Evolutionary conservation across 2,113 vertebrate species (phyloP).

Genomic region (Cyrtonyx montezumae): DNA sequence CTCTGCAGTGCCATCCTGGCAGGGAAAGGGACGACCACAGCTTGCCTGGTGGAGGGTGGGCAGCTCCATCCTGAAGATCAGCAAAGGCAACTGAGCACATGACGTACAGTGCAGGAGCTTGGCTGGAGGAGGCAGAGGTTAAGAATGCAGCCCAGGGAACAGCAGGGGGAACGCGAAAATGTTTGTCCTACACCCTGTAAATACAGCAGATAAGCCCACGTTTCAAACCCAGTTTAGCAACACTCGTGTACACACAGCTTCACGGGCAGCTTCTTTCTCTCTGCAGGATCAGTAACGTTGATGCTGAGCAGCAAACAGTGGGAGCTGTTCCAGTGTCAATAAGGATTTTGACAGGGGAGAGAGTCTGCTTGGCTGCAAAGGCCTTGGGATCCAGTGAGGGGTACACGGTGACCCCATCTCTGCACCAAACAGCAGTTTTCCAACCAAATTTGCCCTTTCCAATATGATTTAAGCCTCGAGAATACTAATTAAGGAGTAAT

Average conservation of each 20-base stretch:
- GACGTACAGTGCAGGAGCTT: background rate
- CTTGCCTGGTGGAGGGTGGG: background rate
- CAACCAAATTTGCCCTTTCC: background rate
- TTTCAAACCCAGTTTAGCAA: background rate
- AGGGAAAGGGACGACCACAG: background rate
- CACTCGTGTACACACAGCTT: accelerated
- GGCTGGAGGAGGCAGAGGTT: background rate
- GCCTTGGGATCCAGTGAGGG: background rate
- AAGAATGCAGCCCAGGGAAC: background rate
- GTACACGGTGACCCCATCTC: background rate
- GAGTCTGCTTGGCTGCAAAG: conserved; percentile 20
- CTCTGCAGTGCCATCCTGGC: background rate
- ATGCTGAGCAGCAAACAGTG: background rate
- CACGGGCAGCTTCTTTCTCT: background rate
- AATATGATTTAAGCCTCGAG: background rate
- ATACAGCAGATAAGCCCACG: background rate
- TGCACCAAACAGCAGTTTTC: background rate
- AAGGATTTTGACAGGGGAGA: background rate
- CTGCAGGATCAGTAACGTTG: background rate
- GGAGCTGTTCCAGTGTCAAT: conserved; percentile 26
- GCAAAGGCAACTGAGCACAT: background rate
- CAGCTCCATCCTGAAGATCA: background rate
- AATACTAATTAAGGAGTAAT: background rate
- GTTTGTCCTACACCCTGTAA: conserved; percentile 41
- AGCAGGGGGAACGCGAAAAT: background rate